Conservation (phyloP, 2,113 vertebrate species). For the Jacana jacana region DNA sequence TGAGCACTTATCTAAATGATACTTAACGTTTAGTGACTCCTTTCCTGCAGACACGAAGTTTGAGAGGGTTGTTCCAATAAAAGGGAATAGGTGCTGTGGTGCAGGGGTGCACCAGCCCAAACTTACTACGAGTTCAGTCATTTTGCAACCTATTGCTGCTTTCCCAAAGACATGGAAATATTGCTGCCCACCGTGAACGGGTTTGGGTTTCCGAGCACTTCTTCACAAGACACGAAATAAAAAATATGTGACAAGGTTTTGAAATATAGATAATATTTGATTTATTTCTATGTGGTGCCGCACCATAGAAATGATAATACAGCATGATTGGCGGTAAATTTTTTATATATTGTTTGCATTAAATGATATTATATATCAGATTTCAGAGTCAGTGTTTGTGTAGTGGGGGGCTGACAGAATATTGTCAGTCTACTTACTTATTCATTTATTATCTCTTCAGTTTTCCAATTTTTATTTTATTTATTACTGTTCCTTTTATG, state of each 20-base stretch:
- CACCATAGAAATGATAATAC: not conserved
- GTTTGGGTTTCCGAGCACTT: not conserved
- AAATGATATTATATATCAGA: not conserved
- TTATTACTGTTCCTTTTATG: slow-evolving; percentile 14
- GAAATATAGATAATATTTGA: not conserved
- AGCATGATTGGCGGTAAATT: not conserved
- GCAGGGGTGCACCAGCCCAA: not conserved
- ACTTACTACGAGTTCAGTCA: not conserved
- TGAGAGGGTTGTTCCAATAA: not conserved
- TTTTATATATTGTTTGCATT: slow-evolving; percentile 21
- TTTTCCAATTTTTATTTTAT: slow-evolving; percentile 41
- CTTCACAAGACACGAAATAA: not conserved
- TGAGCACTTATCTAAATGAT: not conserved
- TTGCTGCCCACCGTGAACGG: not conserved
- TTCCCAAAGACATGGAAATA: not conserved
- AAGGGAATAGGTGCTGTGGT: not conserved
- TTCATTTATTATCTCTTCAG: slow-evolving; percentile 18
- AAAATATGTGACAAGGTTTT: not conserved
- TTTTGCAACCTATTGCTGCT: not conserved
- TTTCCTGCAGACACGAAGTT: not conserved
- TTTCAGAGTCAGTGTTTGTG: not conserved
- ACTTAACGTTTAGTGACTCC: not conserved
- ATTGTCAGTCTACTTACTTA: not conserved
- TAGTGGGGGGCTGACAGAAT: not conserved
- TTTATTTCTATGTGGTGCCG: not conserved